Conservation (phyloP, 2,113 vertebrate species). For the Gnathonemus longibarbis region DNA sequence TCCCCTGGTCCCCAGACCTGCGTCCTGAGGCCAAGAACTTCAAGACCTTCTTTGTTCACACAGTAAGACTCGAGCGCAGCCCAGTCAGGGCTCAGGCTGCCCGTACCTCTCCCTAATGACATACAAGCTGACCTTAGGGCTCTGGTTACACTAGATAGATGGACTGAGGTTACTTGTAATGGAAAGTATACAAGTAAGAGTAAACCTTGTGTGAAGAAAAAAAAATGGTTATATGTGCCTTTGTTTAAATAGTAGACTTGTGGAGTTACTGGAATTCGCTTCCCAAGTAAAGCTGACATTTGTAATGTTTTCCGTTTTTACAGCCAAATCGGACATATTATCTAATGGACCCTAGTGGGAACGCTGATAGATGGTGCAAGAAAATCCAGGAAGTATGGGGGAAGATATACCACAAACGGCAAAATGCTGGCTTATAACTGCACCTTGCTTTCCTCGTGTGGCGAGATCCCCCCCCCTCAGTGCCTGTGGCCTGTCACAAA, state of each 20-base stretch:
- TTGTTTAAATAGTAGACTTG: not conserved
- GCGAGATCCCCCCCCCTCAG: constrained; percentile 67
- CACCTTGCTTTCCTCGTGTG: constrained; percentile 54
- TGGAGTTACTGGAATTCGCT: not conserved
- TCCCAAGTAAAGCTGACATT: not conserved
- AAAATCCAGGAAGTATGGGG: constrained; percentile 99
- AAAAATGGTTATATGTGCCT: not conserved
- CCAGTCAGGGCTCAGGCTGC: not conserved
- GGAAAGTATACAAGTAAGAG: not conserved
- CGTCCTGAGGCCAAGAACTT: constrained; percentile 99
- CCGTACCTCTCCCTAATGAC: not conserved
- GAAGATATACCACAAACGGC: constrained; percentile 90
- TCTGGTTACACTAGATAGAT: not conserved
- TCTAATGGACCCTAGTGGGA: constrained; percentile 99
- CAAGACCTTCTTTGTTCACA: constrained; percentile 99
- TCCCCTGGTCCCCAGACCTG: constrained; percentile 93
- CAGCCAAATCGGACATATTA: constrained; percentile 99
- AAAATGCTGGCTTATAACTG: constrained; percentile 77
- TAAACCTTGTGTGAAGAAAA: not conserved
- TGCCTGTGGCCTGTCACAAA: constrained; percentile 69
- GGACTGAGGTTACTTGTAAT: not conserved
- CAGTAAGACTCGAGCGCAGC: constrained; percentile 57
- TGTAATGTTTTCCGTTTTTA: constrained; percentile 34
- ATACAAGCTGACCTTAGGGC: not conserved
- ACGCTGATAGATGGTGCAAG: constrained; percentile 98